These are phyloP conservation scores for Furnarius figulus DNA, from an alignment of 2,113 vertebrate species.

Conservation along the genomic window DNA sequence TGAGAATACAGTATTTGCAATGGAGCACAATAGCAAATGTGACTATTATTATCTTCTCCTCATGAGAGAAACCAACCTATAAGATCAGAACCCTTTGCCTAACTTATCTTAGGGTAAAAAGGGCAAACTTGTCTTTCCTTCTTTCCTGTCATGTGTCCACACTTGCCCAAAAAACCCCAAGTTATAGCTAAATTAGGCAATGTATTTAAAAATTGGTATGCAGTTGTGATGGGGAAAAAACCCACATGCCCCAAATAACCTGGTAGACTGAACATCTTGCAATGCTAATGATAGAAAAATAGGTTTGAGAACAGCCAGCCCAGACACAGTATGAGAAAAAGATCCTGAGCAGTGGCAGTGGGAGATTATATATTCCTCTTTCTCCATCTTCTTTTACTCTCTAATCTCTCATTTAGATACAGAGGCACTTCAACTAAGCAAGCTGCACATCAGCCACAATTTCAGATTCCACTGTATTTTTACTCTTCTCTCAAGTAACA, in stretches of 20 bases:
- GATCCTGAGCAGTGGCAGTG: not conserved
- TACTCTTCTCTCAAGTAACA: not conserved
- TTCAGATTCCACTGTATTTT: not conserved
- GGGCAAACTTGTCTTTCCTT: not conserved
- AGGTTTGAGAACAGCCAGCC: not conserved
- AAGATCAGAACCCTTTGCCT: not conserved
- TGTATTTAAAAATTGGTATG: not conserved
- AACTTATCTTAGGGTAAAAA: not conserved
- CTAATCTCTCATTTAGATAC: not conserved
- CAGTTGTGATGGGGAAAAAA: not conserved
- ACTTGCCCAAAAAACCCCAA: not conserved
- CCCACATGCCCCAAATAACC: not conserved
- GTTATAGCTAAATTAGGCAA: not conserved
- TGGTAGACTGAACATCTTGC: not conserved
- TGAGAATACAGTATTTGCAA: not conserved
- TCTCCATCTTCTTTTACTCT: not conserved
- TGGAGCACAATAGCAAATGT: not conserved
- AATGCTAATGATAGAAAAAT: accelerated
- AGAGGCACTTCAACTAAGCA: not conserved
- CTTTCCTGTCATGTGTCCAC: not conserved
- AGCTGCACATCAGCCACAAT: not conserved
- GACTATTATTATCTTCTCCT: not conserved
- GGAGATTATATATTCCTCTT: not conserved
- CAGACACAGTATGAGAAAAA: not conserved
- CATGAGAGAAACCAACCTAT: not conserved